Evolutionary conservation across 2,113 vertebrate genomes (phyloP).

Genomic region (Elanoides forficatus): DNA sequence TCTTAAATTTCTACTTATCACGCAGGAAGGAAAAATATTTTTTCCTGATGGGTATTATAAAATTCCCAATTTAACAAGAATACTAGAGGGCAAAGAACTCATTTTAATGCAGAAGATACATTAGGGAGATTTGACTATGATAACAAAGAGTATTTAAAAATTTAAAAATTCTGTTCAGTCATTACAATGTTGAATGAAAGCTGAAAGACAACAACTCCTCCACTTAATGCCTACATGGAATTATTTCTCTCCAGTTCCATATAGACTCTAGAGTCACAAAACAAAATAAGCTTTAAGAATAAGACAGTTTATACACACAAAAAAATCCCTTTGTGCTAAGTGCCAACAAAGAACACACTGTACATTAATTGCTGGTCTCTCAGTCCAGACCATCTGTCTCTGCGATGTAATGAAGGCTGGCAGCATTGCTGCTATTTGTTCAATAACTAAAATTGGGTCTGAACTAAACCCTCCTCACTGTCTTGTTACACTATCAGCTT

Average conservation of each 20-base stretch:
- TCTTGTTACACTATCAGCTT: conserved; percentile 22
- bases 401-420: conserved; percentile 71
- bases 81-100: not conserved
- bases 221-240: not conserved
- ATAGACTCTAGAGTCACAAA: conserved; percentile 32
- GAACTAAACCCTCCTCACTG: conserved; percentile 60
- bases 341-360: conserved; percentile 74
- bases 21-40: not conserved
- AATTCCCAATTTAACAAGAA: not conserved
- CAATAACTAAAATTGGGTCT: conserved; percentile 67
- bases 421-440: conserved; percentile 64
- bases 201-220: not conserved
- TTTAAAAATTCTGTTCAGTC: not conserved
- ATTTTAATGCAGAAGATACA: not conserved
- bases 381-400: conserved; percentile 78
- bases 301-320: conserved; percentile 47
- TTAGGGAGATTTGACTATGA: not conserved
- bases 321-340: conserved; percentile 65
- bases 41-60: not conserved
- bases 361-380: conserved; percentile 78
- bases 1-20: not conserved
- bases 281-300: conserved; percentile 67
- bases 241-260: conserved; percentile 2
- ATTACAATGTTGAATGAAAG: not conserved
- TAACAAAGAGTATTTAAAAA: not conserved